Evolutionary conservation across 2,113 vertebrate species (phyloP).

Genomic region (Oncorhynchus nerka): DNA sequence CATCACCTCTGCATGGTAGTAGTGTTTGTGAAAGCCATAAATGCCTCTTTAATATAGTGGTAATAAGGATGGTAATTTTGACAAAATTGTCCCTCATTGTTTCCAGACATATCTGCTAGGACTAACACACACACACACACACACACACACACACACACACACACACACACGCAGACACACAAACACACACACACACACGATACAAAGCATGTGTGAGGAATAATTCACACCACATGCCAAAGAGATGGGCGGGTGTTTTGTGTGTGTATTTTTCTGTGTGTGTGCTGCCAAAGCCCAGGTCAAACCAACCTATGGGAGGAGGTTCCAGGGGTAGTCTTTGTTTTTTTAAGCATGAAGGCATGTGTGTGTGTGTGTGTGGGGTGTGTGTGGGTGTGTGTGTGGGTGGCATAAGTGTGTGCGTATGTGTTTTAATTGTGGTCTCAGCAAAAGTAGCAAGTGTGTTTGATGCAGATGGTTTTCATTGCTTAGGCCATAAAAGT

Average conservation of each 20-base stretch:
- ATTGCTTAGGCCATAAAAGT: conserved; percentile 56
- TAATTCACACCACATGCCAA: conserved; percentile 81
- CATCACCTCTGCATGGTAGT: conserved; percentile 67
- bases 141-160: neutral
- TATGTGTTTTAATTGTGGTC: conserved; percentile 72
- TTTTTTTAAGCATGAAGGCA: conserved; percentile 58
- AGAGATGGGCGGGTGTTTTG: conserved; percentile 65
- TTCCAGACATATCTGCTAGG: conserved; percentile 71
- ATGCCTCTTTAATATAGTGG: conserved; percentile 76
- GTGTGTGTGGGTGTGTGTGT: no score
- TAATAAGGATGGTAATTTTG: conserved; percentile 78
- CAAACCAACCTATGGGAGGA: conserved; percentile 62
- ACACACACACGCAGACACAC: neutral
- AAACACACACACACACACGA: neutral
- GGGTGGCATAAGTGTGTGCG: neutral
- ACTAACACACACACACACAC: conserved; percentile 19
- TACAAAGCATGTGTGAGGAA: conserved; percentile 59
- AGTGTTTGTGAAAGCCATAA: conserved; percentile 77
- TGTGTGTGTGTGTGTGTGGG: no score
- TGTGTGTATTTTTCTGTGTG: conserved; percentile 34
- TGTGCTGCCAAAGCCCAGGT: conserved; percentile 66
- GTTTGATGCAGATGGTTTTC: conserved; percentile 75
- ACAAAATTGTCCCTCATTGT: conserved; percentile 77
- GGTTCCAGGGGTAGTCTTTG: conserved; percentile 53
- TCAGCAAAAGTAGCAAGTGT: conserved; percentile 76